Percentiles rank a stretch among this genome's conserved stretches.
Evolutionary conservation across 2,797 vertebrate genomes (phyloP).

Genomic region (Poliocrania exsul): DNA sequence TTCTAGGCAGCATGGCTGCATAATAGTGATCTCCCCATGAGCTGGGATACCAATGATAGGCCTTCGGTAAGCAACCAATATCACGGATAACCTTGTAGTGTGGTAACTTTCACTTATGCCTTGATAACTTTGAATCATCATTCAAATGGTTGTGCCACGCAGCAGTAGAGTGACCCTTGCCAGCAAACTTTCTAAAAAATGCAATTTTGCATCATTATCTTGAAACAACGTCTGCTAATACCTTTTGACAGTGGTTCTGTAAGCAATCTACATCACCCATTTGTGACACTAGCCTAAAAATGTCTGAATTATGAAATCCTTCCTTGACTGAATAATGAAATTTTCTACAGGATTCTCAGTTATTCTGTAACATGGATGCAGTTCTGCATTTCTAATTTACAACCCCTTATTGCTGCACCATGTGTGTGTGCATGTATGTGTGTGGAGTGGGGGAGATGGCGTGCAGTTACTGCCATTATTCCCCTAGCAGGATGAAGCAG

Average conservation of each 20-base stretch:
- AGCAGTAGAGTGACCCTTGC: not conserved
- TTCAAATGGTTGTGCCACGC: not conserved
- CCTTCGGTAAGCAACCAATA: not conserved
- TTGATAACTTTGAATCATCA: not conserved
- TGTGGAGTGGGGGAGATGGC: accelerated
- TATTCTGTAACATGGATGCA: not conserved
- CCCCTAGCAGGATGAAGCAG: not conserved
- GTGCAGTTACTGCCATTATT: not conserved
- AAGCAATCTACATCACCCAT: not conserved
- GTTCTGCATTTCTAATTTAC: not conserved
- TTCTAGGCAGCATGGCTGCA: not conserved
- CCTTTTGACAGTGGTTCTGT: not conserved
- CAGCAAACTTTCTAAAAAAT: not conserved
- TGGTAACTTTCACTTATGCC: not conserved
- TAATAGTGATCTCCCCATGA: not conserved
- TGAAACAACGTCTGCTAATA: not conserved
- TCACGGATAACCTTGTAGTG: not conserved
- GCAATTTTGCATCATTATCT: not conserved
- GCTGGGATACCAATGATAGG: too few relatives aligned
- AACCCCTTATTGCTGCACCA: not conserved
- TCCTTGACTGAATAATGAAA: not conserved
- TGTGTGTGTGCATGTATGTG: too few relatives aligned
- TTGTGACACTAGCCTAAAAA: not conserved
- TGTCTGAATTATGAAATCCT: not conserved
- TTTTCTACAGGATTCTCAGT: not conserved